Base-by-base conservation (phyloP, 2,113 vertebrate species). In the Salminus brasiliensis region DNA sequence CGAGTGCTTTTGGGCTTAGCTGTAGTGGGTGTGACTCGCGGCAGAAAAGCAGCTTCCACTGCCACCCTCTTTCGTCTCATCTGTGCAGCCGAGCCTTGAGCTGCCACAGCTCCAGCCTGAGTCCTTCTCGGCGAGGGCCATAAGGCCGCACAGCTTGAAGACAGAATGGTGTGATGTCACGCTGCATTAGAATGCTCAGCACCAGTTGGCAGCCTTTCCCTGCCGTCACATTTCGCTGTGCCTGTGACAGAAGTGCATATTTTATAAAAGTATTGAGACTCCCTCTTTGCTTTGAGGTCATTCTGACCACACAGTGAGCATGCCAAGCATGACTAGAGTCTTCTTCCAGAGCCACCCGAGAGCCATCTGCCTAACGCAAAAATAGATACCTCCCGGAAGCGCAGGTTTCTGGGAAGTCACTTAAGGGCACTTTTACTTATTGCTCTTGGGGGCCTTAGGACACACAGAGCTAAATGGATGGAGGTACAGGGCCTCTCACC, bases 91-190 rank as follows among this genome's bases (percentile, higher is more conserved):
- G 76, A 72, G 78, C 84, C 59, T 81, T 70, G 66, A 27, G 30
- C 11, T 27, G 76, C 60, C 47, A 41, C 74, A 32, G 62, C 66
- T 25, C 15, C 74, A 74, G 80, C 76, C 55, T 53, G 79, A 55
- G 59, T 74, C 65, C 72, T 57, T 82, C 60, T 80, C 75, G 78
- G 55, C 63, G 81, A 45, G 71, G 70, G 78, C 84, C 84, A 86
- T 84, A 88, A 79, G 86, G 86, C 82, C 70, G 78, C 84, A 72
- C 86, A 87, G 86, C 84, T 72, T 84, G 84, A 83, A 63, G 52
- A 65, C 70, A 52, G 84, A 80, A 79, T 69, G 82, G 84, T 85
- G 86, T 60, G 66, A 87, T 85, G 74, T 80, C 81, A 82, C 74
- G 73, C 76, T 65, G 74, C 84, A 80, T 84, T 79, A 80, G 80